Percentiles rank a stretch among this genome's conserved stretches.
Conservation (phyloP, 2,888 invertebrate genomes). For the Hypselothyrea guttata region DNA sequence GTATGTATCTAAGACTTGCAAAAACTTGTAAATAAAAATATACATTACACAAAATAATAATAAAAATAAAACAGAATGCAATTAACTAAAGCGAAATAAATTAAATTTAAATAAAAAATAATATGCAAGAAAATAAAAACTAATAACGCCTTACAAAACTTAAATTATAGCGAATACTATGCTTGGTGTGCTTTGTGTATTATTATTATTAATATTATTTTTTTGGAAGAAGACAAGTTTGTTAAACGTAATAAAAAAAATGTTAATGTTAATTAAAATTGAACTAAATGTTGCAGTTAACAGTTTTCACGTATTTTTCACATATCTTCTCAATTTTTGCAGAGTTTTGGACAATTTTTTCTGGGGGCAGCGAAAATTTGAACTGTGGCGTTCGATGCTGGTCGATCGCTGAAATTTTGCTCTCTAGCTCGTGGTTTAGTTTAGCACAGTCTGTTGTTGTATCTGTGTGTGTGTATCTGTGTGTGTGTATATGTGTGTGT, state of each 20-base stretch:
- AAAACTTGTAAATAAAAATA: slow-evolving; percentile 1
- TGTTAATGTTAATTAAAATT: slow-evolving; percentile 33
- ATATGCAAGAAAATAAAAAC: no score
- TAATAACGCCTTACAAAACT: no score
- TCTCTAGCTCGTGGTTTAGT: no score
- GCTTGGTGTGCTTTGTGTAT: no score
- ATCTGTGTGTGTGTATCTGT: background rate
- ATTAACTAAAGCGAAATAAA: no score
- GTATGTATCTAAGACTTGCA: slow-evolving; percentile 33
- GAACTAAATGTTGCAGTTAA: slow-evolving; percentile 53
- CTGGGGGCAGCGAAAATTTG: slow-evolving; percentile 12
- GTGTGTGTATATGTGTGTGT: slow-evolving; percentile 2
- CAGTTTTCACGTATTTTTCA: slow-evolving; percentile 7
- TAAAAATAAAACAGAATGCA: slow-evolving; percentile 14
- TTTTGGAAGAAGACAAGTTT: slow-evolving; percentile 28
- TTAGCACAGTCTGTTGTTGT: background rate
- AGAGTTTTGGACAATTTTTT: no score
- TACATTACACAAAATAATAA: slow-evolving; percentile 1
- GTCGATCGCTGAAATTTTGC: slow-evolving; percentile 46
- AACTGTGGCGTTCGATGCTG: slow-evolving; percentile 40
- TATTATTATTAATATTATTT: no score
- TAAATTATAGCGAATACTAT: no score
- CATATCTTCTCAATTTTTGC: background rate
- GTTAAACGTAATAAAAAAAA: slow-evolving; percentile 13
- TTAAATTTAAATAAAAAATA: no score